Conservation (phyloP, 1,140 invertebrate genomes). For the Battus philenor region DNA sequence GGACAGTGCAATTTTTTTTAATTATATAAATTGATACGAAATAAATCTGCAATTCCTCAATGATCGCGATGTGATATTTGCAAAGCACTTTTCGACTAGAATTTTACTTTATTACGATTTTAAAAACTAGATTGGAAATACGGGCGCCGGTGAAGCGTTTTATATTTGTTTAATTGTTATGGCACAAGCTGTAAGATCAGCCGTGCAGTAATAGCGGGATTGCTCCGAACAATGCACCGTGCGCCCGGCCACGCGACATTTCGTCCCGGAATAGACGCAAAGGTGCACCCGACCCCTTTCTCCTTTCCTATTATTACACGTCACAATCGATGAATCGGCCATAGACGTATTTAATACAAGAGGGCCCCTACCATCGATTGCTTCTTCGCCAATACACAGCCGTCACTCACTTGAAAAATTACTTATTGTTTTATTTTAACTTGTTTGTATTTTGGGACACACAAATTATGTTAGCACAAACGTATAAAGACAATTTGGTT, state of each 20-base stretch:
- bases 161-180: slow-evolving; percentile 5
- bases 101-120: too few species aligned
- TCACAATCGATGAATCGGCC: slow-evolving; percentile 36
- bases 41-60: too few species aligned
- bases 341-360: slow-evolving; percentile 21
- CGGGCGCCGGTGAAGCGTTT: too few species aligned
- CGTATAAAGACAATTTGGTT: too few species aligned
- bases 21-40: too few species aligned
- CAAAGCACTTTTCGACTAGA: too few species aligned
- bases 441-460: too few species aligned
- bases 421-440: too few species aligned
- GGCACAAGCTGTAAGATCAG: slow-evolving; percentile 25
- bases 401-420: slow-evolving; percentile 3
- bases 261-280: slow-evolving; percentile 26
- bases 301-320: slow-evolving; percentile 34
- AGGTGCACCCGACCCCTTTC: slow-evolving; percentile 52
- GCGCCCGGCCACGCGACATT: slow-evolving; percentile 42
- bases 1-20: too few species aligned
- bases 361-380: slow-evolving; percentile 16
- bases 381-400: slow-evolving; percentile 13
- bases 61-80: too few species aligned
- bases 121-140: too few species aligned
- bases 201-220: slow-evolving; percentile 12
- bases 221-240: slow-evolving; percentile 1
- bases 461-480: too few species aligned